These are phyloP conservation scores for Mimas tiliae DNA, from an alignment of 2,888 invertebrate species.

Conservation along the genomic window DNA sequence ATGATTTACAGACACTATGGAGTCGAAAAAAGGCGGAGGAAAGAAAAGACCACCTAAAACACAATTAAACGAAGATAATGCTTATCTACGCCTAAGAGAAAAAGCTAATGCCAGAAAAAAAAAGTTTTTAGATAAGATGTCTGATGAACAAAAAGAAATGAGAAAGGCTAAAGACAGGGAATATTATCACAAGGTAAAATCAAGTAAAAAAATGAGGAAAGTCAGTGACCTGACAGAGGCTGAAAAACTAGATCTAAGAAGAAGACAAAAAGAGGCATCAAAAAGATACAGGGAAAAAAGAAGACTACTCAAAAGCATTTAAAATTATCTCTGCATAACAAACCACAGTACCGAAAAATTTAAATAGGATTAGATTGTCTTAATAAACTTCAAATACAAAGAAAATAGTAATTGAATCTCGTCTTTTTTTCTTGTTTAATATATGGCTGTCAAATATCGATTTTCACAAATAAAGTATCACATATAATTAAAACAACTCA, in stretches of 20 bases:
- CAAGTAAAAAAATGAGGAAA: not conserved
- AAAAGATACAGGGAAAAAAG: not conserved
- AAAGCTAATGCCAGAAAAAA: conserved; percentile 43
- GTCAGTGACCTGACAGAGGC: not conserved
- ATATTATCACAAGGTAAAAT: conserved; percentile 37
- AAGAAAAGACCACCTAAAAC: not conserved
- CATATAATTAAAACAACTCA: too few species aligned
- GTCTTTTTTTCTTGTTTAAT: too few species aligned
- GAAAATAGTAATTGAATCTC: too few species aligned
- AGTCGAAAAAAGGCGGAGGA: not conserved
- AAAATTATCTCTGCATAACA: too few species aligned
- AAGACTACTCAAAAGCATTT: not conserved
- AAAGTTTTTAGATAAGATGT: conserved; percentile 42
- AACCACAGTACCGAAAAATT: too few species aligned
- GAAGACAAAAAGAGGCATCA: not conserved
- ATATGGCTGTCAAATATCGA: too few species aligned
- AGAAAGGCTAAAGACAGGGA: conserved; percentile 42
- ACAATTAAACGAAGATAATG: not conserved
- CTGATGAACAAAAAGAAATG: conserved; percentile 40
- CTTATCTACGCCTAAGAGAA: conserved; percentile 40
- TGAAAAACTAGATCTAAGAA: not conserved
- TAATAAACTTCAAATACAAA: too few species aligned
- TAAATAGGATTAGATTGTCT: too few species aligned
- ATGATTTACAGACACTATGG: too few species aligned
- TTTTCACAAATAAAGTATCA: too few species aligned